phyloP scores from a whole-genome alignment of 2,113 vertebrate species.

The Mus pahari region DNA sequence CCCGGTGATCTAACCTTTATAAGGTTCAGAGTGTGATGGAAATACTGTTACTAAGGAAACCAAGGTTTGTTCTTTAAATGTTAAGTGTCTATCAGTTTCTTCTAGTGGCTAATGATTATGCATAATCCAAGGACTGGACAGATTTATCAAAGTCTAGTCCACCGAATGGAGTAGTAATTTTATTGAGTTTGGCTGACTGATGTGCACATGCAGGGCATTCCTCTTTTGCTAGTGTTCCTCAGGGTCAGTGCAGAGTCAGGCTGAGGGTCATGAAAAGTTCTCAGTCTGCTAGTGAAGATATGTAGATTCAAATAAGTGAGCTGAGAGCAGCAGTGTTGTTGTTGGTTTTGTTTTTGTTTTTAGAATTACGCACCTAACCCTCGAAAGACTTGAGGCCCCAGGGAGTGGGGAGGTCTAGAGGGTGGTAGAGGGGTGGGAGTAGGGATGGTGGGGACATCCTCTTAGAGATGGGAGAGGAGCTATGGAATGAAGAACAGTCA shows the following conservation, averaged over 20 bases:
- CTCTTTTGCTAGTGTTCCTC: not conserved
- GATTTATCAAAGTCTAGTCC: not conserved
- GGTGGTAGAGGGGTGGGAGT: too few relatives aligned
- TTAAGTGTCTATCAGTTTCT: slow-evolving; percentile 42
- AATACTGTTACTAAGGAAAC: slow-evolving; percentile 33
- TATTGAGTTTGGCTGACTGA: not conserved
- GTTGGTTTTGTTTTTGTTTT: too few relatives aligned
- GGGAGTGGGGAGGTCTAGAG: too few relatives aligned
- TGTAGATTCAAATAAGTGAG: not conserved
- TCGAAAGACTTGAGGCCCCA: too few relatives aligned
- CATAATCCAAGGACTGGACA: not conserved
- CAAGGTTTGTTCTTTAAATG: slow-evolving; percentile 38
- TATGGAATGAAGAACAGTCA: too few relatives aligned
- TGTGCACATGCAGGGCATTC: not conserved
- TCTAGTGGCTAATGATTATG: slow-evolving; percentile 21
- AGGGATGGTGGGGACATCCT: too few relatives aligned
- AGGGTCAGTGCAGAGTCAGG: not conserved
- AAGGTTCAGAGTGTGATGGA: slow-evolving; percentile 46
- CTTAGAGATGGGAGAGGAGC: too few relatives aligned
- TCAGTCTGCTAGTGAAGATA: not conserved
- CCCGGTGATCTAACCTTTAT: slow-evolving; percentile 4
- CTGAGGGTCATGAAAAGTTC: slow-evolving; percentile 1
- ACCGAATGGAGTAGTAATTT: not conserved
- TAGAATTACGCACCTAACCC: not conserved
- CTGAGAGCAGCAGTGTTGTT: not conserved